Conservation (phyloP, 2,888 invertebrate genomes). For the Dolomedes plantarius region DNA sequence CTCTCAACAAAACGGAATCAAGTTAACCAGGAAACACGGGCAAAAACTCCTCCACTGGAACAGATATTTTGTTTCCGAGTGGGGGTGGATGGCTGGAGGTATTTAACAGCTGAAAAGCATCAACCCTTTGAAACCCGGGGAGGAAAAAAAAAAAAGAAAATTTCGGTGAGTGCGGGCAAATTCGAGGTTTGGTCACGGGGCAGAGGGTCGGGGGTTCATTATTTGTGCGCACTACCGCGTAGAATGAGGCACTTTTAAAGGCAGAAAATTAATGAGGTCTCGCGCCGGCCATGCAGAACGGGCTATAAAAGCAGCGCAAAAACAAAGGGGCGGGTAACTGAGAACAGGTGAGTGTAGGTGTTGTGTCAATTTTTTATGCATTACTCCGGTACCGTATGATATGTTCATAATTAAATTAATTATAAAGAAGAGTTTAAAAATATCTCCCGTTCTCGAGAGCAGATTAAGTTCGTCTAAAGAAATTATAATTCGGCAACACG, state of each 20-base stretch:
- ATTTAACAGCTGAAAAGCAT: no score
- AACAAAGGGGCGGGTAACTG: neutral
- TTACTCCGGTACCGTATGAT: neutral
- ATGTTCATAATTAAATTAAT: neutral
- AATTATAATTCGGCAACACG: no score
- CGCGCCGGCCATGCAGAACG: conserved; percentile 13
- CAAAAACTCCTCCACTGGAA: no score
- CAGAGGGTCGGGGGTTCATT: conserved; percentile 6
- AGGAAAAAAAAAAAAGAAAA: no score
- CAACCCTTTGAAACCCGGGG: no score
- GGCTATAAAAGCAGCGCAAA: neutral
- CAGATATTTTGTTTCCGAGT: no score
- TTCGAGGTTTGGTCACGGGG: neutral
- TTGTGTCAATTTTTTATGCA: neutral
- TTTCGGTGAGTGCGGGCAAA: neutral
- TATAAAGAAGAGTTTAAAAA: neutral
- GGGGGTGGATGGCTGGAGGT: no score
- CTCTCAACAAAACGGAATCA: no score
- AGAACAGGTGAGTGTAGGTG: neutral
- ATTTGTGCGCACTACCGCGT: conserved; percentile 33
- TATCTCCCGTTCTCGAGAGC: no score
- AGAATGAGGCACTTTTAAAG: conserved; percentile 28
- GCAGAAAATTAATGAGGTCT: conserved; percentile 32
- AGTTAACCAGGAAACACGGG: no score
- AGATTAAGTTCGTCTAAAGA: no score